Base-by-base conservation (phyloP, 1,140 invertebrate genomes). In the Callitettix versicolor region DNA sequence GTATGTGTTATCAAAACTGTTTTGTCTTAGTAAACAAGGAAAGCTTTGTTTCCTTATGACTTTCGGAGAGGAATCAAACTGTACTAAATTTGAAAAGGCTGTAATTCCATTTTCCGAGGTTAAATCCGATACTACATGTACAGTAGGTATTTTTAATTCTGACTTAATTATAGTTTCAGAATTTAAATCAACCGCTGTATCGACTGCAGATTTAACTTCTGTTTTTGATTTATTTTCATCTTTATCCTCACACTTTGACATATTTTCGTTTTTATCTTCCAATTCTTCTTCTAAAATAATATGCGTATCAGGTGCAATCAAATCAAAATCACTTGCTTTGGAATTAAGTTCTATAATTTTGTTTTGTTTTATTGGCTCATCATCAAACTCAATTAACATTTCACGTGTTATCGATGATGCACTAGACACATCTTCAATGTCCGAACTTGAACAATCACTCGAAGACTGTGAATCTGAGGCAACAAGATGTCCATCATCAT, bases 401-500 rank as follows among this genome's bases (percentile, higher is more conserved):
- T 30, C 26, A 30, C 9, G 26, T 9, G 26, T 30, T 12, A 44
- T 33, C 1, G 52, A 49, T 5, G 57, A 53, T 12, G 38, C 26
- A 20, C 47, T 54, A 17, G 55, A 57, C 1, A 44, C 22, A 30
- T 50, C 42, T 20, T 56, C 60, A 12, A 57, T 34, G 24, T 59
- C 60, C 11, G 58, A 57, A 20, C 17, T 44, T 22, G 60, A 60
- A 40, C 44, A 54, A 17, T 57, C 60, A 20, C 48, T 53, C 15
- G 61, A 55, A 15, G 56, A 58, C 5, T 54, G 57, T 36, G 60
- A 64, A 46, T 30, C 41, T 18, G 52, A 56, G 18, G 58, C 56
- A 18, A 55, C 36, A 5, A 59, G 46, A 53, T 59, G 57, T 17
- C 57, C 61, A 46, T 59, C 59, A 44, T 22, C 47, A 24, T 56